phyloP scores from a whole-genome alignment of 2,113 vertebrate species.

The Heterocephalus glaber region DNA sequence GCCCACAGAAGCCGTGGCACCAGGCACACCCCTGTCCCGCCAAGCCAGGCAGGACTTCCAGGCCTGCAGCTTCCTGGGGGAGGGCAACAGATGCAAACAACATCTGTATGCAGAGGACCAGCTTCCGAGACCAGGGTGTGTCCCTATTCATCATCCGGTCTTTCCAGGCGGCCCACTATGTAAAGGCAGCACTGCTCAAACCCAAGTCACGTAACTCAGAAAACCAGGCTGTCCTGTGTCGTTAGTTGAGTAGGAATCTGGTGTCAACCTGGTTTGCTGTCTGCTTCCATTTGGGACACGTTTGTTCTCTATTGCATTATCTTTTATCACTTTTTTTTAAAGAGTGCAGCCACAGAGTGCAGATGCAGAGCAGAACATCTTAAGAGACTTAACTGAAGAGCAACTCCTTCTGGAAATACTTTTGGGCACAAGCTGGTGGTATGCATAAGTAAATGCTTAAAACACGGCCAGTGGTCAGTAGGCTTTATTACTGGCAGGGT shows the following conservation, averaged over 20 bases:
- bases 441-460: not conserved
- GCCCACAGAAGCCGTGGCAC: not conserved
- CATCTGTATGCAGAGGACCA: not conserved
- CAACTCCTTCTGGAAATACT: not conserved
- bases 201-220: not conserved
- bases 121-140: not conserved
- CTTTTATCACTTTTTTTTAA: constrained; percentile 25
- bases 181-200: not conserved
- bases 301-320: not conserved
- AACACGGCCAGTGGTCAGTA: constrained; percentile 4
- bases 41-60: not conserved
- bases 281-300: not conserved
- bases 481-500: not conserved
- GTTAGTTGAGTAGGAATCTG: not conserved
- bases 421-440: not conserved
- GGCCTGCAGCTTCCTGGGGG: not conserved
- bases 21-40: not conserved
- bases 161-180: not conserved
- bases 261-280: not conserved
- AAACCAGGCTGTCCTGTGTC: not conserved
- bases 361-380: not conserved
- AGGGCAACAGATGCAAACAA: not conserved
- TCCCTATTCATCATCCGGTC: not conserved
- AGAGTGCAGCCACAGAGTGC: not conserved
- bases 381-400: not conserved